Conservation (phyloP, 2,797 vertebrate genomes). For the Myiothlypis chrysogaster region DNA sequence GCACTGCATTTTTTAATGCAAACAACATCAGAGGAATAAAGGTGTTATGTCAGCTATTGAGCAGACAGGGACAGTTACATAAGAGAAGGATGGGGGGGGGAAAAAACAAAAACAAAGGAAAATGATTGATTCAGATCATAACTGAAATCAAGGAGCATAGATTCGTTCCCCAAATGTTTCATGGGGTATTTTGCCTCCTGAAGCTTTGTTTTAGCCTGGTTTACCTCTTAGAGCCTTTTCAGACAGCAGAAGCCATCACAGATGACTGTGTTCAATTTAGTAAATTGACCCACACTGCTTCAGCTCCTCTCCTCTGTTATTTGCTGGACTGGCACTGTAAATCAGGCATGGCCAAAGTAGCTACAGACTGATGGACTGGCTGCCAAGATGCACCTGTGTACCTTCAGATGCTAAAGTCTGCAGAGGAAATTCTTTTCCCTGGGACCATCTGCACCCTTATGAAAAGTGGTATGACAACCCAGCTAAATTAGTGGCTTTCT, state of each 20-base stretch:
- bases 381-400: background rate
- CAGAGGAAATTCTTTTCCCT: background rate
- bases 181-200: background rate
- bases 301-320: background rate
- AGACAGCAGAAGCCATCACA: background rate
- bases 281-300: background rate
- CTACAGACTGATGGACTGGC: background rate
- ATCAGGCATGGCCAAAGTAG: background rate
- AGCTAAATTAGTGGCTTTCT: background rate
- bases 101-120: background rate
- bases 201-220: background rate
- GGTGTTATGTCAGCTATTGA: background rate
- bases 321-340: background rate
- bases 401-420: background rate
- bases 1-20: background rate
- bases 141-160: background rate
- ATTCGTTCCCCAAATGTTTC: background rate
- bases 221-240: background rate
- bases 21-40: background rate
- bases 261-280: background rate
- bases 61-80: background rate
- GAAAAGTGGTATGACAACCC: background rate
- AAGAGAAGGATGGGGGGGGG: background rate
- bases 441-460: background rate
- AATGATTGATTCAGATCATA: background rate